A percentile compares a stretch with the other conserved stretches of the same genome.
Evolutionary conservation across 2,888 invertebrate genomes (phyloP).

Genomic region (Lathronympha strigana): DNA sequence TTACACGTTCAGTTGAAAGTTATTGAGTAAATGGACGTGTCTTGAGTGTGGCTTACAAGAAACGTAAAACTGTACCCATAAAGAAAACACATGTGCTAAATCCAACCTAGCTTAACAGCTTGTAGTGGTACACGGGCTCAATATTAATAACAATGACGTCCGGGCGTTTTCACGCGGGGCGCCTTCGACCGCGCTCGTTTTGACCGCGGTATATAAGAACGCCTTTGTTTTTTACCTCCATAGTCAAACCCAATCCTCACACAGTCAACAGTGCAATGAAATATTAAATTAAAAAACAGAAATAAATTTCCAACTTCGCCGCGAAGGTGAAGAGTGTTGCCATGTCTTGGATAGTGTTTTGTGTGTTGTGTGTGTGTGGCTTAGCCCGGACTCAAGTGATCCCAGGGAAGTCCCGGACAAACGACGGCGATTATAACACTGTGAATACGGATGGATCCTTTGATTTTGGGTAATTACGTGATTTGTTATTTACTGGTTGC

Average conservation of each 20-base stretch:
- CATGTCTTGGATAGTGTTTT: constrained; percentile 69
- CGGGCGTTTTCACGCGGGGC: constrained; percentile 78
- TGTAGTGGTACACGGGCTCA: constrained; percentile 51
- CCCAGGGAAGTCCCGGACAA: constrained; percentile 75
- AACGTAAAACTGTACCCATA: too few relatives aligned
- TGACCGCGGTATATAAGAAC: constrained; percentile 78
- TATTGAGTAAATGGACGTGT: too few relatives aligned
- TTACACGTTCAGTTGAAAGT: too few relatives aligned
- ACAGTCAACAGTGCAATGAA: constrained; percentile 55
- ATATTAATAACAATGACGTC: constrained; percentile 81
- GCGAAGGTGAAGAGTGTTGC: constrained; percentile 49
- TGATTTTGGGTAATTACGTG: constrained; percentile 86
- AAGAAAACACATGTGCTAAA: not conserved
- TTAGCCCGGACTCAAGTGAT: constrained; percentile 75
- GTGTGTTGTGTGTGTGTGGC: constrained; percentile 73
- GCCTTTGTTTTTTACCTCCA: constrained; percentile 74
- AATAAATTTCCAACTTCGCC: constrained; percentile 41
- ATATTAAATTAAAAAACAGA: constrained; percentile 47
- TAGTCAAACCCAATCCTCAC: constrained; percentile 65
- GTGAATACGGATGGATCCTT: constrained; percentile 89
- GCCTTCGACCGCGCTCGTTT: constrained; percentile 71
- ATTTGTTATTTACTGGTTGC: constrained; percentile 24
- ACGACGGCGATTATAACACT: constrained; percentile 85
- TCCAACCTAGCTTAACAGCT: constrained; percentile 35
- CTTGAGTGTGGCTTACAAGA: too few relatives aligned